Conservation (phyloP, 2,888 invertebrate genomes). For the Drosophila robusta region DNA sequence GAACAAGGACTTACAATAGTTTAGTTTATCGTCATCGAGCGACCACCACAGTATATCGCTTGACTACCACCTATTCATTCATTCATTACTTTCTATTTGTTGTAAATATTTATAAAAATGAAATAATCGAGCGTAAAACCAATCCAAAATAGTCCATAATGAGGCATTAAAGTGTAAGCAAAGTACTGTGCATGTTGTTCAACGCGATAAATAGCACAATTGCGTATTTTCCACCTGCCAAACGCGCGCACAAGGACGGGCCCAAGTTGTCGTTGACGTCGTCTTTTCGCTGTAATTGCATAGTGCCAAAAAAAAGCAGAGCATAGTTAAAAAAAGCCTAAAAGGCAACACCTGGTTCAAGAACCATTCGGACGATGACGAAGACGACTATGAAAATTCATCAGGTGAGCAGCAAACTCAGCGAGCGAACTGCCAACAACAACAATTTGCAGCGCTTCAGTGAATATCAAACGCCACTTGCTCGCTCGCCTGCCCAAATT, state of each 20-base stretch:
- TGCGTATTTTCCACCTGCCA: conserved; percentile 38
- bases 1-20: not conserved
- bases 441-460: conserved; percentile 54
- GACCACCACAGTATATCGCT: conserved; percentile 39
- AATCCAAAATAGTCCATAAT: conserved; percentile 41
- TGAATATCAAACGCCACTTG: conserved; percentile 56
- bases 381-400: conserved; percentile 44
- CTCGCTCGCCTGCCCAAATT: conserved; percentile 46
- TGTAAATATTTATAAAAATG: conserved; percentile 70
- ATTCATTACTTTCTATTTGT: conserved; percentile 75
- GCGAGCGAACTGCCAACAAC: conserved; percentile 37
- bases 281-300: conserved; percentile 53
- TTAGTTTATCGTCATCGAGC: conserved; percentile 11
- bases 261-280: conserved; percentile 20
- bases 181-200: conserved; percentile 14
- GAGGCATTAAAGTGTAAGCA: conserved; percentile 24
- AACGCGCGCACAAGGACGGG: conserved; percentile 51
- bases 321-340: conserved; percentile 25
- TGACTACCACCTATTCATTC: conserved; percentile 54
- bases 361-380: conserved; percentile 53
- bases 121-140: conserved; percentile 28
- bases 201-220: conserved; percentile 9
- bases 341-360: conserved; percentile 22
- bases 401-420: conserved; percentile 50
- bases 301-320: conserved; percentile 63